Conservation (phyloP, 2,888 invertebrate species). For the Yponomeuta evonymella region DNA sequence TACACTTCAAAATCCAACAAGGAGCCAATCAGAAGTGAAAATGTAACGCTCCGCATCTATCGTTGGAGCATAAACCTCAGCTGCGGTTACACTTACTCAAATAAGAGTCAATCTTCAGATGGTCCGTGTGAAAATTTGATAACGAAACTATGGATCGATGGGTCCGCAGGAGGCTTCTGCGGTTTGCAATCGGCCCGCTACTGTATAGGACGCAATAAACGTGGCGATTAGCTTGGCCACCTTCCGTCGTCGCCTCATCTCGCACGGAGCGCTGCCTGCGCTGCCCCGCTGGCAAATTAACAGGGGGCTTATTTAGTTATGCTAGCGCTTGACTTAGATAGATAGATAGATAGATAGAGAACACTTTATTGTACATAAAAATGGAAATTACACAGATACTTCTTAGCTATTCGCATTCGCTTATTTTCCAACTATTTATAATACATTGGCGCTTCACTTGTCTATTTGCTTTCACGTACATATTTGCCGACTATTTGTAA, state of each 20-base stretch:
- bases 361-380: no score
- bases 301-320: neutral
- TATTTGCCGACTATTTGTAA: no score
- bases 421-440: no score
- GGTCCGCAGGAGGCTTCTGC: neutral
- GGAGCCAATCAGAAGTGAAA: slow-evolving; percentile 4
- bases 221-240: slow-evolving; percentile 37
- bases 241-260: slow-evolving; percentile 36
- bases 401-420: no score
- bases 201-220: slow-evolving; percentile 69
- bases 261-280: slow-evolving; percentile 18
- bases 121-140: slow-evolving; percentile 75
- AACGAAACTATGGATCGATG: slow-evolving; percentile 64
- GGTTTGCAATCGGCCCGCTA: slow-evolving; percentile 43
- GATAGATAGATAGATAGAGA: no score
- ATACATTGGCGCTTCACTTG: no score
- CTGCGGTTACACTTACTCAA: slow-evolving; percentile 72
- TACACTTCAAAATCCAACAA: slow-evolving; percentile 8
- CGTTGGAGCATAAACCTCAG: slow-evolving; percentile 28
- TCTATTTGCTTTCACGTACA: no score
- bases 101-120: slow-evolving; percentile 72
- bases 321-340: no score
- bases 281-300: neutral
- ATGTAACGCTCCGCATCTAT: slow-evolving; percentile 12
- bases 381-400: no score